Conservation (phyloP, 1,140 invertebrate species). For the Eulimnadia texana region DNA sequence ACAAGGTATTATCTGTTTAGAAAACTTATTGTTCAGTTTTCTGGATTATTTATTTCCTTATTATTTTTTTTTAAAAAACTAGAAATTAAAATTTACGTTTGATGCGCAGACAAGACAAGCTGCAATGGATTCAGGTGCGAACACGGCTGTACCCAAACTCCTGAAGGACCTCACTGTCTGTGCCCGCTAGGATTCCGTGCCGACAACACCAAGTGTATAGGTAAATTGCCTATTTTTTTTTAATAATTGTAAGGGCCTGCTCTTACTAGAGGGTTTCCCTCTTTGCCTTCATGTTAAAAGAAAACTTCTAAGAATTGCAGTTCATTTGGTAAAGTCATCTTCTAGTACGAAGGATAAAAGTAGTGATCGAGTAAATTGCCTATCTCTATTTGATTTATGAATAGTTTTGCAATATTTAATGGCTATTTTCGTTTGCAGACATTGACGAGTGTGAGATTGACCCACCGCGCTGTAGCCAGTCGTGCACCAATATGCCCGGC, state of each 20-base stretch:
- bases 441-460: slow-evolving; percentile 40
- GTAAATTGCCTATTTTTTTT: not conserved
- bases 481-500: slow-evolving; percentile 41
- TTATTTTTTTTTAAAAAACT: not conserved
- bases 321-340: no score
- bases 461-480: slow-evolving; percentile 36
- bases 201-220: not conserved
- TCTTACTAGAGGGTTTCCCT: no score
- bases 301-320: no score
- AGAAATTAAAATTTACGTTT: not conserved
- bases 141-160: not conserved
- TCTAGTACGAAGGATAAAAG: no score
- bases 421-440: slow-evolving; percentile 30
- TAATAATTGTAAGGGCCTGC: no score
- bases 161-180: slow-evolving; percentile 5
- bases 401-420: not conserved
- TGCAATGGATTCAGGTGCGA: not conserved
- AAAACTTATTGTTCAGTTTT: no score
- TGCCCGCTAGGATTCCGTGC: slow-evolving; percentile 8
- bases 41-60: not conserved
- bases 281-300: no score
- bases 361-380: no score
- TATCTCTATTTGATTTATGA: not conserved
- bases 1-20: no score
- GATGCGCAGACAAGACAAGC: not conserved